Percentiles rank a stretch among this genome's conserved stretches.
These are phyloP conservation scores for Aspiorhynchus laticeps DNA, from an alignment of 2,113 vertebrate genomes.

Conservation along the genomic window DNA sequence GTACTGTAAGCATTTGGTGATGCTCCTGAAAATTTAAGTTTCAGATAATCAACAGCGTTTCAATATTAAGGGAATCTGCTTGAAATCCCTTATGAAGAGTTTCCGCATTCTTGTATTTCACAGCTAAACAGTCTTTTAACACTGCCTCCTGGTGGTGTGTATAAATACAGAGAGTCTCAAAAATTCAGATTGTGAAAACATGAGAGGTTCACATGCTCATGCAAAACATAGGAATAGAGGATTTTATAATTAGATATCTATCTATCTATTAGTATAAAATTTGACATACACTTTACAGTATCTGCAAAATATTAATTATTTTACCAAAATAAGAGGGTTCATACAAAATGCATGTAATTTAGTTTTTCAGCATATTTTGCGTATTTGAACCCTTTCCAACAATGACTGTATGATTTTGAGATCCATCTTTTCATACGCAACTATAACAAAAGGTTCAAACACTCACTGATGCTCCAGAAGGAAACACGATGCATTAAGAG, in stretches of 20 bases:
- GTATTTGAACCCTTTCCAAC: no score
- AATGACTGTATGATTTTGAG: no score
- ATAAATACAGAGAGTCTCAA: neutral
- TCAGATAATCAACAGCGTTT: neutral
- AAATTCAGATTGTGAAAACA: neutral
- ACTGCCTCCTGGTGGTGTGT: slow-evolving; percentile 3
- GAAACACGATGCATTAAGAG: no score
- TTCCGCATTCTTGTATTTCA: neutral
- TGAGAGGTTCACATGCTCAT: neutral
- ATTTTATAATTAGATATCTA: neutral
- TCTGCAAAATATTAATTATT: no score
- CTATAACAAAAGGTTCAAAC: no score
- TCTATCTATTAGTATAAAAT: no score
- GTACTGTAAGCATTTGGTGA: slow-evolving; percentile 71
- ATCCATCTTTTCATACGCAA: no score
- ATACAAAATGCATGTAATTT: no score
- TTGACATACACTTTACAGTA: no score
- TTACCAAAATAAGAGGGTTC: no score
- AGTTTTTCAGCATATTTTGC: no score
- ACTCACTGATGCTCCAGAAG: no score
- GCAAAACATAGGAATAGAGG: neutral
- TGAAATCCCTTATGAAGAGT: neutral
- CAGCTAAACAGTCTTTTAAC: neutral
- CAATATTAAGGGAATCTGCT: neutral
- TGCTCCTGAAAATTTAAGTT: slow-evolving; percentile 71